Percentiles rank a stretch among this genome's conserved stretches.
These are phyloP conservation scores for Leucoraja erinaceus DNA, from an alignment of 2,113 vertebrate species.

Conservation along the genomic window DNA sequence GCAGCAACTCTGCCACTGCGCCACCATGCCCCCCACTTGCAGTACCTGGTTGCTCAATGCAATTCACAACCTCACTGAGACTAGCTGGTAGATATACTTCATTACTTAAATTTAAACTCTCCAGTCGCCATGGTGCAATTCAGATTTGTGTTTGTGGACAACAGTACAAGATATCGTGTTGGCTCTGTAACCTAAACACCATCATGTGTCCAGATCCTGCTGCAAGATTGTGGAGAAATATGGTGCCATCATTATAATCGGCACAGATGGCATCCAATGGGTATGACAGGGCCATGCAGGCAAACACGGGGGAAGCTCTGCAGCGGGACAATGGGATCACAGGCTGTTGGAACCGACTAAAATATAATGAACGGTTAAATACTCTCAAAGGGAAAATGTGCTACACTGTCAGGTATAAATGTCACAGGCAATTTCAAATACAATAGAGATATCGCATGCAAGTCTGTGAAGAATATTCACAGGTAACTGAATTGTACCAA, in stretches of 20 bases:
- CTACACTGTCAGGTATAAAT: neutral
- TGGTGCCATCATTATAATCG: neutral
- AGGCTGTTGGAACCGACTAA: too few species aligned
- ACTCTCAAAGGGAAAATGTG: neutral
- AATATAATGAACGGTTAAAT: neutral
- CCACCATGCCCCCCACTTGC: too few species aligned
- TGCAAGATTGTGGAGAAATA: neutral
- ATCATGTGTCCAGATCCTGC: too few species aligned
- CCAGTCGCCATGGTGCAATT: too few species aligned
- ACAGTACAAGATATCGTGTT: too few species aligned
- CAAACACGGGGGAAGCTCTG: neutral
- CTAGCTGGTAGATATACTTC: too few species aligned
- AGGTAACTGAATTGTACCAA: neutral
- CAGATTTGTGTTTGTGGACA: too few species aligned
- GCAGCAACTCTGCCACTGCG: too few species aligned
- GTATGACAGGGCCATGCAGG: neutral
- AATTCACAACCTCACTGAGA: too few species aligned
- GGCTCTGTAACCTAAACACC: too few species aligned
- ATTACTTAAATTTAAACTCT: too few species aligned
- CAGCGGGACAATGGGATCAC: neutral
- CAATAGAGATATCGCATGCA: neutral
- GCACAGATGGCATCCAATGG: neutral
- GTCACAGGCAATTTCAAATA: neutral
- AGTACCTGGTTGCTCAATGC: too few species aligned
- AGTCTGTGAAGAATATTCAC: neutral